Conservation (phyloP, 2,113 vertebrate genomes). For the Alaudala cheleensis region DNA sequence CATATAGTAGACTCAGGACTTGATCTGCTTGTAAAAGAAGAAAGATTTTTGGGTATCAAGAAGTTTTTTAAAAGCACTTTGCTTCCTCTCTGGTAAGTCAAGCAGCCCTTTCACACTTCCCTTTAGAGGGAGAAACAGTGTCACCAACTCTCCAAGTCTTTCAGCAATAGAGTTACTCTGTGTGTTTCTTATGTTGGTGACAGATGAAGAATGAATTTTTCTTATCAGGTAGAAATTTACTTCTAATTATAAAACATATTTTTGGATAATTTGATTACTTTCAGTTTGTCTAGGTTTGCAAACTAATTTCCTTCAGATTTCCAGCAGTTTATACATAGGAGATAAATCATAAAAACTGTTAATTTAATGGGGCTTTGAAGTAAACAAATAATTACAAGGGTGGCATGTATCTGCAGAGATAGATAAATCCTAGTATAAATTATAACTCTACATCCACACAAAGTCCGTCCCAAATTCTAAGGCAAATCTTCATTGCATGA, state of each 20-base stretch:
- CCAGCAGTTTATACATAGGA: neutral
- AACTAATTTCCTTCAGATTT: slow-evolving; percentile 8
- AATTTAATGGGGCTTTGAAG: neutral
- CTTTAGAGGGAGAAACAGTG: neutral
- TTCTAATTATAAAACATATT: neutral
- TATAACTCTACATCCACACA: neutral
- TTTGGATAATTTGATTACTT: neutral
- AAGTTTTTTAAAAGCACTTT: neutral
- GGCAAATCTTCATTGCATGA: neutral
- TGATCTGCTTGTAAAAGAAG: neutral
- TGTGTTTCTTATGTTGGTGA: neutral
- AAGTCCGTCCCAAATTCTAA: neutral
- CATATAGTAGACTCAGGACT: neutral
- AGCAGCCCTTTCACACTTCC: neutral
- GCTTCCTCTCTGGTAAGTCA: neutral
- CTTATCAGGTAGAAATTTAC: neutral
- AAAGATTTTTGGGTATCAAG: fast-evolving
- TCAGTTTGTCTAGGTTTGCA: neutral
- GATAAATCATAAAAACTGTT: neutral
- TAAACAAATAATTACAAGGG: neutral
- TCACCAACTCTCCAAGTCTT: neutral
- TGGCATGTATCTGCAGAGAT: neutral
- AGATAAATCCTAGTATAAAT: slow-evolving; percentile 8
- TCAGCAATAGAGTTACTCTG: neutral
- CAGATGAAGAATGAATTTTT: neutral